Evolutionary conservation across 1,140 invertebrate species (phyloP).

Genomic region (Solenopsis fugax): DNA sequence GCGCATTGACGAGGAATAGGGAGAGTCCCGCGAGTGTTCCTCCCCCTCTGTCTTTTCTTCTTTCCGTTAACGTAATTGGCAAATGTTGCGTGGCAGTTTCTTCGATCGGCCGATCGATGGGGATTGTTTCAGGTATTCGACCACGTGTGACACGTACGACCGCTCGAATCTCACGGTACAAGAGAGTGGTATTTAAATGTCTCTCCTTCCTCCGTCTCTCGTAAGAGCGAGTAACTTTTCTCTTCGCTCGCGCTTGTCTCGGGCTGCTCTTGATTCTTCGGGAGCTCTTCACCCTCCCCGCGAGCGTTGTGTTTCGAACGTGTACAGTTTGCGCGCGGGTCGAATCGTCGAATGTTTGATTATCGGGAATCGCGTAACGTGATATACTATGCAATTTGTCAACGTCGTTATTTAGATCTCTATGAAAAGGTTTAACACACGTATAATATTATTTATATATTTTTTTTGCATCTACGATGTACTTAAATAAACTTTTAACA

Average conservation of each 20-base stretch:
- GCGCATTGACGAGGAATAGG: slow-evolving; percentile 15
- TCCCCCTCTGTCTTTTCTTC: neutral
- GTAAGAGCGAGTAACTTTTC: slow-evolving; percentile 19
- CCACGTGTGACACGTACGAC: slow-evolving; percentile 33
- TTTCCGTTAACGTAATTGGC: slow-evolving; percentile 45
- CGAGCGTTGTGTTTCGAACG: neutral
- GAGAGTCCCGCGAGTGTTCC: slow-evolving; percentile 21
- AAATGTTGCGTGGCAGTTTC: slow-evolving; percentile 60
- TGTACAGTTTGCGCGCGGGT: slow-evolving; percentile 18
- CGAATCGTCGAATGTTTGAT: slow-evolving; percentile 64
- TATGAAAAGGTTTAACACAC: slow-evolving; percentile 65
- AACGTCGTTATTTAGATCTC: slow-evolving; percentile 59
- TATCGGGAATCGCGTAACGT: slow-evolving; percentile 67
- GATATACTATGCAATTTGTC: slow-evolving; percentile 64
- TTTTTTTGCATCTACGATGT: slow-evolving; percentile 2
- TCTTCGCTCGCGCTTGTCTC: neutral
- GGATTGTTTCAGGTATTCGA: slow-evolving; percentile 34
- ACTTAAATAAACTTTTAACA: slow-evolving; percentile 54
- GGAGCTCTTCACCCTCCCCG: neutral
- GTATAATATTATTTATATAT: slow-evolving; percentile 48
- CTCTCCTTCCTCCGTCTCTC: neutral
- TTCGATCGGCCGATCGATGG: slow-evolving; percentile 25
- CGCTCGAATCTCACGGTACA: slow-evolving; percentile 58
- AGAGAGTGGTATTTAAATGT: slow-evolving; percentile 1
- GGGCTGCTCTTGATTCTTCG: neutral